Conservation (phyloP, 2,888 invertebrate species). For the Erebia epiphron region DNA sequence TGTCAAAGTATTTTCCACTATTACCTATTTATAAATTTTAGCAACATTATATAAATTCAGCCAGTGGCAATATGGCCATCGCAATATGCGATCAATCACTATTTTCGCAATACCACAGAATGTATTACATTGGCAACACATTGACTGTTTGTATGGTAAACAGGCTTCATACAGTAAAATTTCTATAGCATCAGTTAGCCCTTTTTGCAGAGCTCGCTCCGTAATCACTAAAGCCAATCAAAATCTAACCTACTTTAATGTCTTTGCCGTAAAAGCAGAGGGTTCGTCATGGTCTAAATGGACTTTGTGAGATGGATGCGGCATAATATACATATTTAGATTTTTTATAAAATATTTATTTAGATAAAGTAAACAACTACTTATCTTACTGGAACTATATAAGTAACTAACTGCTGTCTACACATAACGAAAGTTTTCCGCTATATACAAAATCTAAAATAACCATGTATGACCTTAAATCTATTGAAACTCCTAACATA, state of each 20-base stretch:
- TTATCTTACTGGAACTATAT: background rate
- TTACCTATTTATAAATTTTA: background rate
- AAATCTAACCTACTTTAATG: slow-evolving; percentile 14
- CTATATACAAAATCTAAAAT: too few species aligned
- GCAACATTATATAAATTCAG: slow-evolving; percentile 3
- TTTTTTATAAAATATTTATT: too few species aligned
- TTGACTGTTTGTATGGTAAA: slow-evolving; percentile 6
- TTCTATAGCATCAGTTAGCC: slow-evolving; percentile 9
- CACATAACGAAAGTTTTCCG: too few species aligned
- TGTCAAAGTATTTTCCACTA: too few species aligned
- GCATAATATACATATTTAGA: background rate
- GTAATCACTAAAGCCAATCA: slow-evolving; percentile 12
- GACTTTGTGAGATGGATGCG: background rate
- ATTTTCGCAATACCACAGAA: background rate
- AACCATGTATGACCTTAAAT: too few species aligned
- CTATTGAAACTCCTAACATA: too few species aligned
- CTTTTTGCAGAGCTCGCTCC: background rate
- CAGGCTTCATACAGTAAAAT: background rate
- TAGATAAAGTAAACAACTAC: background rate
- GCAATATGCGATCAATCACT: slow-evolving; percentile 7
- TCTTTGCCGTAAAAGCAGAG: slow-evolving; percentile 9
- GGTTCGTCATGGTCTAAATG: slow-evolving; percentile 11
- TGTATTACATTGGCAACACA: background rate
- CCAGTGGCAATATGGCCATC: background rate
- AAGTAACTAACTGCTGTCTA: background rate